Conservation (phyloP, 2,797 vertebrate genomes). For the Pipistrellus nathusii region DNA sequence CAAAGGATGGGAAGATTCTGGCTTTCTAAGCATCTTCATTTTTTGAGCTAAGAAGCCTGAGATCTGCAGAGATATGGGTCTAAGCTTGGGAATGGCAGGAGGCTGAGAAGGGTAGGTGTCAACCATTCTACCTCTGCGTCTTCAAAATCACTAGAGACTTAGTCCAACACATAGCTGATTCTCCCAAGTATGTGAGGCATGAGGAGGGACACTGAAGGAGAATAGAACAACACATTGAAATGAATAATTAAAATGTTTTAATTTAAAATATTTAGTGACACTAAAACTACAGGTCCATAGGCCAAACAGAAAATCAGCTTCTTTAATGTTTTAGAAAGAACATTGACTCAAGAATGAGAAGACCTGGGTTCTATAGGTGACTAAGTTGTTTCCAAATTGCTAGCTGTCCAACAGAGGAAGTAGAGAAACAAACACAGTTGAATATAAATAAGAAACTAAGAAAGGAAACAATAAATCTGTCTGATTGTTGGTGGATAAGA, state of each 20-base stretch:
- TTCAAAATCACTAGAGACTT: slow-evolving; percentile 18
- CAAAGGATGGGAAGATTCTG: background rate
- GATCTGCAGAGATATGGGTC: background rate
- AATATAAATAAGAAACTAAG: background rate
- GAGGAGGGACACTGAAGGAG: fast-evolving
- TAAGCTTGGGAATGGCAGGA: background rate
- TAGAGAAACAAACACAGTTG: background rate
- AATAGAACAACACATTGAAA: background rate
- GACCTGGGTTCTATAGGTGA: background rate
- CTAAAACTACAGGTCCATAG: background rate
- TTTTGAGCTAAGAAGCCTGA: slow-evolving; percentile 16
- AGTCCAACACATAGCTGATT: background rate
- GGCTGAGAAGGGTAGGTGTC: background rate
- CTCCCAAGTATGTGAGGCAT: background rate
- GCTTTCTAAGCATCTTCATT: background rate
- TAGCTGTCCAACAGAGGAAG: background rate
- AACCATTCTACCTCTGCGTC: background rate
- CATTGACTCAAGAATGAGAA: slow-evolving; percentile 20
- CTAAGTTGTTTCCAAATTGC: background rate
- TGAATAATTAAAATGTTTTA: background rate
- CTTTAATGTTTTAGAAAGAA: slow-evolving; percentile 7
- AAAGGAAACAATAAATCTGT: slow-evolving; percentile 14
- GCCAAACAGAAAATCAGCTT: background rate
- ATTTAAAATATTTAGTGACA: background rate
- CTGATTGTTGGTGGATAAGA: background rate